These are phyloP conservation scores for Lerista edwardsae DNA, from an alignment of 2,797 vertebrate species.

Conservation along the genomic window DNA sequence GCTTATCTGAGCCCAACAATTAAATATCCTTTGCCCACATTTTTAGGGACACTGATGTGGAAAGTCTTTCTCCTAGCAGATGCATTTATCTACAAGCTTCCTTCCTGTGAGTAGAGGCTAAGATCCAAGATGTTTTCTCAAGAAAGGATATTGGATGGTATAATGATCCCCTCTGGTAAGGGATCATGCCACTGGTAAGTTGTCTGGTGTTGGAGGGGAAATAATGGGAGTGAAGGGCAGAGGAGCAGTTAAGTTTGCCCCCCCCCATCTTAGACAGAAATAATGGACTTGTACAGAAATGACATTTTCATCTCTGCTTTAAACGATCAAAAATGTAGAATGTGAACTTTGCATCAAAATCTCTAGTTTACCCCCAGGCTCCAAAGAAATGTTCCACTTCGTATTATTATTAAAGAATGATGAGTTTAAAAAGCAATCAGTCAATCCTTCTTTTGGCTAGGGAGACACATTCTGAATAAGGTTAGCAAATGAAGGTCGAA, in stretches of 20 bases:
- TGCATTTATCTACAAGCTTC: neutral
- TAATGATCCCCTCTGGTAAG: too few species aligned
- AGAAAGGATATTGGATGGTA: neutral
- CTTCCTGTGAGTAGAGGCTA: neutral
- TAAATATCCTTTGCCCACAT: neutral
- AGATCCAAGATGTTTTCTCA: neutral
- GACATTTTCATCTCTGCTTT: neutral
- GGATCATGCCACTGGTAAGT: neutral
- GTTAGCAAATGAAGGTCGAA: constrained; percentile 50
- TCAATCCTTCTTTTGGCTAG: constrained; percentile 3
- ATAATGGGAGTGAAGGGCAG: neutral
- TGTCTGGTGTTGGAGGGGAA: neutral
- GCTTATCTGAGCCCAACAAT: neutral
- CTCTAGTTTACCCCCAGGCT: constrained; percentile 13
- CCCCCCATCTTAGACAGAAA: constrained; percentile 11
- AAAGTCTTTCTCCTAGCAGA: neutral
- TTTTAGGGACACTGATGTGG: neutral
- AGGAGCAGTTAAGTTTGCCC: too few species aligned
- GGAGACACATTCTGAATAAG: constrained; percentile 37
- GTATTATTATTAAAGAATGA: constrained; percentile 35
- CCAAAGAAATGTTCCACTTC: neutral
- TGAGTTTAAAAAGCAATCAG: constrained; percentile 25
- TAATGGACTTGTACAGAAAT: neutral
- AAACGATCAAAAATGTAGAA: constrained; percentile 18
- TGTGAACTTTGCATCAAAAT: constrained; percentile 10